Conservation (phyloP, 2,888 invertebrate genomes). For the Aromia moschata region DNA sequence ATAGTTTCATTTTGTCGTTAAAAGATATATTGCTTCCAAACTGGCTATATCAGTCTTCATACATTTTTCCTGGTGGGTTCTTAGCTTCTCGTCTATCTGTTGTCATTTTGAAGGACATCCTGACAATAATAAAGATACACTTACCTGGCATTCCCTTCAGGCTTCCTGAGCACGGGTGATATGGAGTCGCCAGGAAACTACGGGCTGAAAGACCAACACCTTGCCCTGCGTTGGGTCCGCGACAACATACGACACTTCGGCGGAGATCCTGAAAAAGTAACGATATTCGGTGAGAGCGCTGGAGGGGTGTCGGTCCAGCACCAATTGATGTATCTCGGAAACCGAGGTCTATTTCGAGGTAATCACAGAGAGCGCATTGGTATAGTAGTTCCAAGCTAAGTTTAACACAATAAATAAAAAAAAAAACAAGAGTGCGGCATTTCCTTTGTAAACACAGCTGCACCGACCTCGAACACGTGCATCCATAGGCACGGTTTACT, state of each 20-base stretch:
- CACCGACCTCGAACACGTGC: too few species aligned
- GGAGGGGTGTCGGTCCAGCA: slow-evolving; percentile 44
- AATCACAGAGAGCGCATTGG: too few species aligned
- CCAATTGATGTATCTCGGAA: slow-evolving; percentile 40
- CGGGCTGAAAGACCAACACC: slow-evolving; percentile 47
- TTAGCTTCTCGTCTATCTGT: too few species aligned
- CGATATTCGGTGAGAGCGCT: slow-evolving; percentile 44
- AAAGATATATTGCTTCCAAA: too few species aligned
- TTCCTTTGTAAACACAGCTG: too few species aligned
- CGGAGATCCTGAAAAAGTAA: slow-evolving; percentile 45
- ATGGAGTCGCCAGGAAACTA: slow-evolving; percentile 43
- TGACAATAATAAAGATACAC: background rate
- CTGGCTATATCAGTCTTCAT: too few species aligned
- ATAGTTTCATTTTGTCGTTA: too few species aligned
- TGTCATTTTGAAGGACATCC: slow-evolving; percentile 46
- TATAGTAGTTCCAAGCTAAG: too few species aligned
- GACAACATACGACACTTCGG: slow-evolving; percentile 47
- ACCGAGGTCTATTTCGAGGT: slow-evolving; percentile 49
- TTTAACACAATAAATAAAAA: too few species aligned
- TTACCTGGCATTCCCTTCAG: background rate
- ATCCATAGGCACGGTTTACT: too few species aligned
- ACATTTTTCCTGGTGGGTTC: too few species aligned
- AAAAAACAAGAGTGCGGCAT: too few species aligned
- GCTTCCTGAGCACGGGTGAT: background rate
- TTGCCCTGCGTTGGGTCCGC: slow-evolving; percentile 46